Evolutionary conservation across 1,140 invertebrate genomes (phyloP).

Genomic region (Eubasilissa regina): DNA sequence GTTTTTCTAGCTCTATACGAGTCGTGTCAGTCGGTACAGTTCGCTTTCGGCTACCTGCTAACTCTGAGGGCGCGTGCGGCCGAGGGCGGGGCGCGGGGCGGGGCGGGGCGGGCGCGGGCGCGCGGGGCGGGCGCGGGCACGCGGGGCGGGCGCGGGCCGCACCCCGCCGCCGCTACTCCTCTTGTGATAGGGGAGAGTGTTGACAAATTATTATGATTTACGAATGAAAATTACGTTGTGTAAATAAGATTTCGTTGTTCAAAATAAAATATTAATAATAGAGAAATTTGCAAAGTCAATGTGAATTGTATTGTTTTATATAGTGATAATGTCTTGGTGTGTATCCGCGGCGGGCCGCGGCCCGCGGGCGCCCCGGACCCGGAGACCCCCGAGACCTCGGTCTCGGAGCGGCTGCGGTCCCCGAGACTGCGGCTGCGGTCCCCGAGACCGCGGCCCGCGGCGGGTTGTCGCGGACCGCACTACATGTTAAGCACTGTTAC

Average conservation of each 20-base stretch:
- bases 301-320: constrained; percentile 61
- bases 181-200: constrained; percentile 56
- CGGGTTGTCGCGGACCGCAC: constrained; percentile 52
- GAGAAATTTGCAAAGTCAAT: constrained; percentile 58
- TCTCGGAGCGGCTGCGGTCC: constrained; percentile 9
- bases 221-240: constrained; percentile 56
- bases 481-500: constrained; percentile 63
- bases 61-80: neutral
- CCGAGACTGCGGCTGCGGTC: no score
- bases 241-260: constrained; percentile 62
- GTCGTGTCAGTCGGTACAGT: constrained; percentile 51
- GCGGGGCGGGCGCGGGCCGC: no score
- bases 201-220: constrained; percentile 49
- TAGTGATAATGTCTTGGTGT: constrained; percentile 57
- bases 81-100: neutral
- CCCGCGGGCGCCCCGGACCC: constrained; percentile 21
- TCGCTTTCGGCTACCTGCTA: constrained; percentile 47
- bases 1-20: constrained; percentile 56
- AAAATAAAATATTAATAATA: constrained; percentile 53
- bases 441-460: constrained; percentile 18
- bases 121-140: neutral
- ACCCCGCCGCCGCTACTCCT: neutral
- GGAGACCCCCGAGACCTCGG: neutral
- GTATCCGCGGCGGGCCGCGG: constrained; percentile 45
- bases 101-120: constrained; percentile 3